Base-by-base conservation (phyloP, 2,797 vertebrate species). In the Poeciliopsis turneri region DNA sequence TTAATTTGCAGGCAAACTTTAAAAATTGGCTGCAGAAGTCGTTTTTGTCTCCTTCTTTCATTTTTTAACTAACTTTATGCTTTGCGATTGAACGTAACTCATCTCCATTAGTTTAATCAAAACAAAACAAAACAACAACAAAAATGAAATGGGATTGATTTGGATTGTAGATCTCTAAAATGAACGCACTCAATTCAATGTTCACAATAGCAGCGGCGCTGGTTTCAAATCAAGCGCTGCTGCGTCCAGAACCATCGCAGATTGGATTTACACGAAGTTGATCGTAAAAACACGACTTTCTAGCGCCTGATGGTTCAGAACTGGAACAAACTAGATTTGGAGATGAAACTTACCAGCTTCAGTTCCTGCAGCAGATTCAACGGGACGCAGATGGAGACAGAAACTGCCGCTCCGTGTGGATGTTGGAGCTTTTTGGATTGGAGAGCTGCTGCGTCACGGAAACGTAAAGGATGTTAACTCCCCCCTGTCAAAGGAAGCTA, bases 341-440 rank as follows among this genome's bases (percentile, higher is more conserved):
- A 2, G 28, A 47, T 0, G 0, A 7, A 72, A 78, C 86, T 78
- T 57, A 90, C 89, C 85, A 30, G 74, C 28, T 71, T 11, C 33
- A 20, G 64, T 36, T 57, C 25, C 83, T 33, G 51, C 78, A 51
- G 74, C 0, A 79, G 73, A 61, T 66, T 55, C 2, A 33, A n/a
- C 20, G 5, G 59, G 15, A 46, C 41, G 46, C 47, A 25, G 72
- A 75, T 78, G 81, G 47, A 25, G 47, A 12, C 47, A 33, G 11
- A 74, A 49, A 70, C 43, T 45, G 68, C 39, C 25, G 78, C 59
- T 75, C 66, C 0, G 73, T 18, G 23, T 46, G 41, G 18, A 73
- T 49, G 74, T 36, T 55, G 76, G 71, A 49, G 79, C 15, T 41
- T 33, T 74, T 70, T 15, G 25, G 12, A 13, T 7, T 45, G 68